Conservation (phyloP, 2,113 vertebrate genomes). For the Aix galericulata region DNA sequence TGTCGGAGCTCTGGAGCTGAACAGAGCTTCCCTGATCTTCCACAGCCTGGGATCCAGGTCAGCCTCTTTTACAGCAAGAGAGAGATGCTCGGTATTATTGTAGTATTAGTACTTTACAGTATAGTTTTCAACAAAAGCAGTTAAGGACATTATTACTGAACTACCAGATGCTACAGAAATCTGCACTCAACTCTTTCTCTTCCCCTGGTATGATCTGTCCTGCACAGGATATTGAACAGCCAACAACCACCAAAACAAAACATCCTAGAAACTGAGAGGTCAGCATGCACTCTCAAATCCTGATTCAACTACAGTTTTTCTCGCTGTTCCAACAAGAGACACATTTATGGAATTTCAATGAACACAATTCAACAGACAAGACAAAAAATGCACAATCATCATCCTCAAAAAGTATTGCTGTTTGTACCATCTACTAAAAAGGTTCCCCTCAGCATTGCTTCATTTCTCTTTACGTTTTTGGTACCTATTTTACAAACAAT, state of each 20-base stretch:
- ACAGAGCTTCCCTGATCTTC: neutral
- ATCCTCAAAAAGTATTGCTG: neutral
- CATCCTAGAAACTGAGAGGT: neutral
- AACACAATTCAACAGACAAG: rapidly evolving
- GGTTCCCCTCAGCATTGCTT: neutral
- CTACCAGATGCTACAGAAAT: neutral
- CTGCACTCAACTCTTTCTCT: neutral
- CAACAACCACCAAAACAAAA: neutral
- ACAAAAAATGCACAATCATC: neutral
- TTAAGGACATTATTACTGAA: neutral
- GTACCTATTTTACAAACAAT: neutral
- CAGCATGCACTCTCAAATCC: neutral
- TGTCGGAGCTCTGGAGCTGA: neutral
- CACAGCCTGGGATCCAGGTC: neutral
- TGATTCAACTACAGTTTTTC: neutral
- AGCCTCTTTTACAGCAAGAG: neutral
- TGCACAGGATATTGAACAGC: neutral
- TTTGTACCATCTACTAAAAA: neutral
- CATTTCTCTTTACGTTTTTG: neutral
- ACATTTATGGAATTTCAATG: neutral
- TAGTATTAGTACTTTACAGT: neutral
- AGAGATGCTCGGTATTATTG: neutral
- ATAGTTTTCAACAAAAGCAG: neutral
- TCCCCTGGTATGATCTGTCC: neutral
- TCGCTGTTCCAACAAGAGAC: neutral